Conservation (phyloP, 2,888 invertebrate species). For the Lampropteryx suffumata region DNA sequence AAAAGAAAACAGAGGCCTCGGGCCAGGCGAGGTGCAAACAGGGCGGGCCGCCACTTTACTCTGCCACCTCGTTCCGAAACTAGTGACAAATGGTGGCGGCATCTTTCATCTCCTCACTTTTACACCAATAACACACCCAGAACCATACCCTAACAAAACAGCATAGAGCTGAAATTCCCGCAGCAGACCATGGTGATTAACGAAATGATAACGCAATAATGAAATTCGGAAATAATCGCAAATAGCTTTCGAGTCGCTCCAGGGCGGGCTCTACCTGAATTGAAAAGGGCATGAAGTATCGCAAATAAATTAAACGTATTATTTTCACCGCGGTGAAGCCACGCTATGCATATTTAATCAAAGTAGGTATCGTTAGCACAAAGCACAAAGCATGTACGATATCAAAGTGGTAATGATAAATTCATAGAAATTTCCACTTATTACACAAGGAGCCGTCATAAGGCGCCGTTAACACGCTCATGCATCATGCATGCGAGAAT, state of each 20-base stretch:
- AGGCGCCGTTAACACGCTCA: constrained; percentile 47
- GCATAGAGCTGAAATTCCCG: constrained; percentile 40
- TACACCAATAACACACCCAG: constrained; percentile 36
- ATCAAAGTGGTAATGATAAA: constrained; percentile 44
- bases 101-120: constrained; percentile 72
- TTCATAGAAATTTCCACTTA: constrained; percentile 47
- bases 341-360: constrained; percentile 22
- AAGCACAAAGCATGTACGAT: constrained; percentile 16
- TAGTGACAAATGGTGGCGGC: constrained; percentile 80
- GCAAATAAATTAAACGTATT: constrained; percentile 49
- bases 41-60: constrained; percentile 72
- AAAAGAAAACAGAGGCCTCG: constrained; percentile 50
- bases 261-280: constrained; percentile 61
- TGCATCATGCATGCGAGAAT: constrained; percentile 50
- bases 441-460: constrained; percentile 40
- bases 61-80: constrained; percentile 74
- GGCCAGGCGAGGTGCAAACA: constrained; percentile 63
- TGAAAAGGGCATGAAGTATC: constrained; percentile 56
- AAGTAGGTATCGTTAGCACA: constrained; percentile 27
- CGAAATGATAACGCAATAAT: constrained; percentile 74
- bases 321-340: constrained; percentile 32
- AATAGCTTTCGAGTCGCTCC: constrained; percentile 64
- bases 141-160: constrained; percentile 43
- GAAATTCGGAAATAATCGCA: constrained; percentile 79
- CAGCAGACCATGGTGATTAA: constrained; percentile 47